Conservation (phyloP, 2,113 vertebrate species). For the Neomonachus schauinslandi region DNA sequence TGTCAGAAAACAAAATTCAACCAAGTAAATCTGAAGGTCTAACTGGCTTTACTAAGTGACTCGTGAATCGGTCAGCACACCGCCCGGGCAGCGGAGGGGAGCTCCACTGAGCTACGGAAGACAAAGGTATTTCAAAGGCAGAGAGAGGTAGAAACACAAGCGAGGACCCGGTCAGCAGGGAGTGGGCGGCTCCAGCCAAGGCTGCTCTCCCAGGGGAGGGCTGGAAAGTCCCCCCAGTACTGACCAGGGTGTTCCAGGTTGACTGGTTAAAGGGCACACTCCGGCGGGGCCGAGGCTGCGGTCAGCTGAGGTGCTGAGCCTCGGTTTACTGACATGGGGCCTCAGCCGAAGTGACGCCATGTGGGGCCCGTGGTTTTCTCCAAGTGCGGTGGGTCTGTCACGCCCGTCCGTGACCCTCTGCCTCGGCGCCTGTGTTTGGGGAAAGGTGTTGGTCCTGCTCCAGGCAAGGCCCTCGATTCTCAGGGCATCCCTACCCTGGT, state of each 20-base stretch:
- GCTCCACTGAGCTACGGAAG: not conserved
- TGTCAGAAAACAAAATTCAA: not conserved
- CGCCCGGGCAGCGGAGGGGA: not conserved
- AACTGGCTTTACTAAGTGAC: not conserved
- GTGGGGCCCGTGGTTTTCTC: not conserved
- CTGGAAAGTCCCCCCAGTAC: too few relatives aligned
- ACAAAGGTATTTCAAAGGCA: not conserved
- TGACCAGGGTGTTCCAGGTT: fast-evolving
- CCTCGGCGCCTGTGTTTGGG: not conserved
- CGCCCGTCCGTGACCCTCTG: fast-evolving
- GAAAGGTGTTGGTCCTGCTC: not conserved
- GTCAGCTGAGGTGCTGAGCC: fast-evolving
- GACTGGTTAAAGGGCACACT: not conserved
- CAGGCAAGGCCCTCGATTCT: not conserved
- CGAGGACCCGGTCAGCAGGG: not conserved
- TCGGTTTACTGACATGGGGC: not conserved
- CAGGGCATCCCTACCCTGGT: not conserved
- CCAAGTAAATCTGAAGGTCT: not conserved
- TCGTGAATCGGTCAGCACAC: not conserved
- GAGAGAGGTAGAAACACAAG: not conserved
- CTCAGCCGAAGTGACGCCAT: not conserved
- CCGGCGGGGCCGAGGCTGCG: fast-evolving
- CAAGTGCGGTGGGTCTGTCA: too few relatives aligned
- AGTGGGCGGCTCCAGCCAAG: too few relatives aligned
- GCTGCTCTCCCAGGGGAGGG: too few relatives aligned